Evolutionary conservation across 2,113 vertebrate species (phyloP).

Genomic region (Spilogale gracilis): DNA sequence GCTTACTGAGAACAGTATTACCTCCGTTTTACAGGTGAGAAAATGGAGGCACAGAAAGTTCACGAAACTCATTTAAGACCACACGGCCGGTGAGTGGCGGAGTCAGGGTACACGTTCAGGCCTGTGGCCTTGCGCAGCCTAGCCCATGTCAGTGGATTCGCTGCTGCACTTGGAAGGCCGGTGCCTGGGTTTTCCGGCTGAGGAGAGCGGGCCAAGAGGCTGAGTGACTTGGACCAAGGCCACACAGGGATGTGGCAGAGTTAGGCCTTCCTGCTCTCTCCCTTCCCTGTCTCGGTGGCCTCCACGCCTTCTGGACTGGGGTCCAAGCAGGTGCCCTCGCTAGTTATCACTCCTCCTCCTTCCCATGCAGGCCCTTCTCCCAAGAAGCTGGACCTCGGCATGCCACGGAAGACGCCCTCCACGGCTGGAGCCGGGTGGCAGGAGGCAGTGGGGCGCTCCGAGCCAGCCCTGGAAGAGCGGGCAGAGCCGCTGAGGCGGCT

Average conservation of each 20-base stretch:
- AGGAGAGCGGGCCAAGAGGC: neutral
- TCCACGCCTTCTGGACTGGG: neutral
- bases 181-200: neutral
- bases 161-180: neutral
- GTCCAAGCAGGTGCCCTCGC: neutral
- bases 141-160: neutral
- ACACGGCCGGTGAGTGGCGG: neutral
- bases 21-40: neutral
- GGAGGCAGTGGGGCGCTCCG: neutral
- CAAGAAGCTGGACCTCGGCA: neutral
- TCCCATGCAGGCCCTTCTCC: neutral
- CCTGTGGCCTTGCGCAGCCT: neutral
- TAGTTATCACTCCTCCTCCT: neutral
- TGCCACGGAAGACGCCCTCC: neutral
- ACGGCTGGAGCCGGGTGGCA: neutral
- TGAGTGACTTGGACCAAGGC: neutral
- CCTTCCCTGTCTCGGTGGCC: neutral
- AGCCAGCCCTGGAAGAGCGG: neutral
- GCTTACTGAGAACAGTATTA: neutral
- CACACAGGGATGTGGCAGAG: neutral
- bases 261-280: neutral
- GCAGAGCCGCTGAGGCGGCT: neutral
- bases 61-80: neutral
- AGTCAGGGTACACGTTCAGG: neutral
- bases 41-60: conserved; percentile 6